phyloP scores from a whole-genome alignment of 2,888 invertebrate species.

The Oscheius myriophilus region DNA sequence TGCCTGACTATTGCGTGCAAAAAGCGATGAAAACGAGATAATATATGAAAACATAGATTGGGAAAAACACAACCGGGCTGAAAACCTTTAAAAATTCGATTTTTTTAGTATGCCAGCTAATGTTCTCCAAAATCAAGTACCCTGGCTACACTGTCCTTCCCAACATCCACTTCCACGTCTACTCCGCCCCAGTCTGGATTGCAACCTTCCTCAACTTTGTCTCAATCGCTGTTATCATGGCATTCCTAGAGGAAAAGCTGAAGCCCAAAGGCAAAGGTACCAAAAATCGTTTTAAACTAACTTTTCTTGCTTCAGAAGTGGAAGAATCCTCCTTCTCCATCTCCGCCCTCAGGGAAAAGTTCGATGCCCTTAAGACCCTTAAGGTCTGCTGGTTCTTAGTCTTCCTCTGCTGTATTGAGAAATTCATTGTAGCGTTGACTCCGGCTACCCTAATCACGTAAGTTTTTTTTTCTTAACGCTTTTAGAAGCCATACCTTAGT shows the following conservation, averaged over 20 bases:
- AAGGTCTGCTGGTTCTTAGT: constrained; percentile 44
- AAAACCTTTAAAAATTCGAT: too few relatives aligned
- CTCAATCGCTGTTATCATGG: constrained; percentile 37
- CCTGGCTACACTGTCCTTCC: constrained; percentile 40
- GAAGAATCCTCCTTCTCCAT: constrained; percentile 19
- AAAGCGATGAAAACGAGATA: too few relatives aligned
- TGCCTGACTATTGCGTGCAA: too few relatives aligned
- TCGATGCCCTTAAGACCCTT: constrained; percentile 24
- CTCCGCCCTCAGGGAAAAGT: constrained; percentile 35
- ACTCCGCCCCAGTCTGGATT: constrained; percentile 52
- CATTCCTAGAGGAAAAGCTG: constrained; percentile 28
- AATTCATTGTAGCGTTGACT: constrained; percentile 35
- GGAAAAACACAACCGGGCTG: too few relatives aligned
- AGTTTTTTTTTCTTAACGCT: neutral
- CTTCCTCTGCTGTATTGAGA: constrained; percentile 43
- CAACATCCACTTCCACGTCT: constrained; percentile 50
- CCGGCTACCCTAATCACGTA: constrained; percentile 40
- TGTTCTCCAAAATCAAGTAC: constrained; percentile 41
- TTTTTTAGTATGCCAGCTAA: constrained; percentile 45
- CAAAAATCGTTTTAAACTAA: constrained; percentile 28
- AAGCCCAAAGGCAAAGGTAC: constrained; percentile 32
- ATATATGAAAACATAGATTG: too few relatives aligned
- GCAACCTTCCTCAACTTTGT: constrained; percentile 47
- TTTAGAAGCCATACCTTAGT: too few relatives aligned
- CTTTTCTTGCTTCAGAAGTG: neutral